Evolutionary conservation across 2,113 vertebrate species (phyloP).

Genomic region (Mesocricetus auratus): DNA sequence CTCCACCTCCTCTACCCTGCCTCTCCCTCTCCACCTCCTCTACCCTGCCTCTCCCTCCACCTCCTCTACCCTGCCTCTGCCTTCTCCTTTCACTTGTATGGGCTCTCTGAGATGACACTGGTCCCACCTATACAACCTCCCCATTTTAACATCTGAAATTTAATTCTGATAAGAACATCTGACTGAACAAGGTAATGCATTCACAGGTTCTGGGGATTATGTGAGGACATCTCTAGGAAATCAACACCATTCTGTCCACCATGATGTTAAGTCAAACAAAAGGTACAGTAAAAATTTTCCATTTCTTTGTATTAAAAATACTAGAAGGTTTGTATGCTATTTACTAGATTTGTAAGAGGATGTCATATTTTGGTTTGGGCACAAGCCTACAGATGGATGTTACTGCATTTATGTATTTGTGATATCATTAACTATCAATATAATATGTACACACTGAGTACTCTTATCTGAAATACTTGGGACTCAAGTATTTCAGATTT

Average conservation of each 20-base stretch:
- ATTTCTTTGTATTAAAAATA: neutral
- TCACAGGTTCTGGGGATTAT: neutral
- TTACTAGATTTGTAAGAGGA: neutral
- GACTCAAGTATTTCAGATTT: neutral
- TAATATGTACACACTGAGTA: neutral
- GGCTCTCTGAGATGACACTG: neutral
- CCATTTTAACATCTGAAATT: neutral
- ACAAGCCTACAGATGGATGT: neutral
- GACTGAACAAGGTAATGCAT: neutral
- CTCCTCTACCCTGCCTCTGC: no score
- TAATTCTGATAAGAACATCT: neutral
- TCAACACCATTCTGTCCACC: neutral
- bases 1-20: neutral
- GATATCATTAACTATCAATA: neutral
- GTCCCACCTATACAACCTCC: neutral
- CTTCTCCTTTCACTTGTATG: neutral
- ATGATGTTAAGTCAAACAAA: neutral
- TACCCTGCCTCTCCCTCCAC: no score
- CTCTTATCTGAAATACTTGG: neutral
- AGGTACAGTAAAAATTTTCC: neutral
- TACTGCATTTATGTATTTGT: neutral
- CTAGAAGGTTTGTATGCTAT: neutral
- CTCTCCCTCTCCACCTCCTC: neutral
- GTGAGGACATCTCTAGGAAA: neutral
- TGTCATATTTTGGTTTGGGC: neutral